Percentiles rank a stretch among this genome's conserved stretches.
These are phyloP conservation scores for Cephalotes varians DNA, from an alignment of 2,888 invertebrate species.

Conservation along the genomic window DNA sequence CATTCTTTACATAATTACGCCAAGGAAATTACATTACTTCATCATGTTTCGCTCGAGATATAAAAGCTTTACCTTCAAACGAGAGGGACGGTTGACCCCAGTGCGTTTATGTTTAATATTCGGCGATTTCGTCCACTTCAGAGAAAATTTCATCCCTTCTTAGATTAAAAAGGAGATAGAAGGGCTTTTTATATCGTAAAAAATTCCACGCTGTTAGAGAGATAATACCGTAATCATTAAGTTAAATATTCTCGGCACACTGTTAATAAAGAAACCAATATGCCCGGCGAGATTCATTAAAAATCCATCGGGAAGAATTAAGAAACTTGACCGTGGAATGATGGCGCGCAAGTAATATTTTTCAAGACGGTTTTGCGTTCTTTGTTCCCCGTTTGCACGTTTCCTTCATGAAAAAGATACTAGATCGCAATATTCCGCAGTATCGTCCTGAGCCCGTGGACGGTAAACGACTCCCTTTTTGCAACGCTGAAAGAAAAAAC, in stretches of 20 bases:
- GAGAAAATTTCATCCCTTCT: conserved; percentile 45
- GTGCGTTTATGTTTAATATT: conserved; percentile 52
- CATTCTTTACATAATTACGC: conserved; percentile 31
- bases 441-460: conserved; percentile 60
- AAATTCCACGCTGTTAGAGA: conserved; percentile 33
- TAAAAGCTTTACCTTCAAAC: conserved; percentile 44
- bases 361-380: conserved; percentile 56
- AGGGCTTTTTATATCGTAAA: conserved; percentile 37
- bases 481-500: conserved; percentile 59
- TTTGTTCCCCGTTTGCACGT: conserved; percentile 3
- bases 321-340: conserved; percentile 12
- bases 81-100: conserved; percentile 34
- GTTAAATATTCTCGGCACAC: conserved; percentile 61
- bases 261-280: conserved; percentile 64
- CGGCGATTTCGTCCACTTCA: conserved; percentile 46
- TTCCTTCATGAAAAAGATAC: conserved; percentile 20
- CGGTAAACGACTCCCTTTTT: conserved; percentile 69
- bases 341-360: conserved; percentile 60
- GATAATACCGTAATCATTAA: conserved; percentile 57
- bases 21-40: conserved; percentile 31
- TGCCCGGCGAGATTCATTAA: conserved; percentile 57
- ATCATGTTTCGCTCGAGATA: conserved; percentile 29
- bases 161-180: conserved; percentile 53
- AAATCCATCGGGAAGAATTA: conserved; percentile 52
- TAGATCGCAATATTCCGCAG: conserved; percentile 67